A percentile compares a stretch with the other conserved stretches of the same genome.
Conservation (phyloP, 2,888 invertebrate species). For the Nymphalis polychloros region DNA sequence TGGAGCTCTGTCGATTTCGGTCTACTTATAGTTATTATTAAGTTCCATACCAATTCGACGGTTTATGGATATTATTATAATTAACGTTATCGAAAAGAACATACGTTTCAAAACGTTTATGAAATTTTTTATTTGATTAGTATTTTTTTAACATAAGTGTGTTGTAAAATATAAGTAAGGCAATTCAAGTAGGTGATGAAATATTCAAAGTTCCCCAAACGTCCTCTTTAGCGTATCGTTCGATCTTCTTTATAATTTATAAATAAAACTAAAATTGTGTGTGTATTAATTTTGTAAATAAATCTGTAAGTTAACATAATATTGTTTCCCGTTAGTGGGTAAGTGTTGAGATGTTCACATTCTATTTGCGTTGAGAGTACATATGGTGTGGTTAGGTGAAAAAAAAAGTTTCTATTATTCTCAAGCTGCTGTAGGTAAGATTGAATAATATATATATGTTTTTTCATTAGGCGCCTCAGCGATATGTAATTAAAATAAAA, state of each 20-base stretch:
- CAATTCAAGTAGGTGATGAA: not conserved
- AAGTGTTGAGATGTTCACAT: slow-evolving; percentile 72
- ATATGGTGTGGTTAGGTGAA: slow-evolving; percentile 35
- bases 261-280: slow-evolving; percentile 7
- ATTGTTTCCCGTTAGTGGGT: slow-evolving; percentile 57
- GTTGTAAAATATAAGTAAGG: slow-evolving; percentile 1
- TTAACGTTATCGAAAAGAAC: no score
- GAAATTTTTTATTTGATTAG: not conserved
- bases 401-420: slow-evolving; percentile 12
- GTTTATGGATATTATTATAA: no score
- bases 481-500: slow-evolving; percentile 22
- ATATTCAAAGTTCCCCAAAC: slow-evolving; percentile 9
- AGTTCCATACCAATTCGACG: no score
- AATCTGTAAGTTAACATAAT: slow-evolving; percentile 52
- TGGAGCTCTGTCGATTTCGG: no score
- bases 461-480: slow-evolving; percentile 57
- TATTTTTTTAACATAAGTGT: slow-evolving; percentile 3
- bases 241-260: slow-evolving; percentile 2
- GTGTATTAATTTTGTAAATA: slow-evolving; percentile 55
- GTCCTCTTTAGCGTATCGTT: slow-evolving; percentile 5
- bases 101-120: not conserved
- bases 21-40: no score
- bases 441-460: slow-evolving; percentile 15
- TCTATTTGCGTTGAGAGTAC: slow-evolving; percentile 67
- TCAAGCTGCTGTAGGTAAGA: slow-evolving; percentile 10